Evolutionary conservation across 2,113 vertebrate genomes (phyloP).

Genomic region (Campylomormyrus tamandua): DNA sequence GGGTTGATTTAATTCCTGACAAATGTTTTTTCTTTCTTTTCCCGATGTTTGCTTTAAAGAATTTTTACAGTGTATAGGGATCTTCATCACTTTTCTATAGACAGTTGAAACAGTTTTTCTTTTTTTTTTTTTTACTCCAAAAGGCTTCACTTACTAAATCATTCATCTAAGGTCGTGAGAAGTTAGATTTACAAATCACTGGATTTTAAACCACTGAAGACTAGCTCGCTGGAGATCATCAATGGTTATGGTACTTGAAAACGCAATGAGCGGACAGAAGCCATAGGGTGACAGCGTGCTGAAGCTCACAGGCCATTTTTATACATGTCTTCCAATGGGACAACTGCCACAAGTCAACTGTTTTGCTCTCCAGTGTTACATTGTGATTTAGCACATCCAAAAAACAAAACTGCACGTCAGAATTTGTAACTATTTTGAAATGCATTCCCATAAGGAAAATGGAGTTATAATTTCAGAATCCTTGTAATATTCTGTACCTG

Average conservation of each 20-base stretch:
- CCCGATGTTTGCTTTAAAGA: not conserved
- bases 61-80: not conserved
- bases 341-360: not conserved
- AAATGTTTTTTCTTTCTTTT: not conserved
- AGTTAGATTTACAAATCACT: not conserved
- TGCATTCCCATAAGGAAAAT: not conserved
- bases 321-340: not conserved
- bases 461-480: not conserved
- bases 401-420: not conserved
- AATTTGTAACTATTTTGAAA: not conserved
- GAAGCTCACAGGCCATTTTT: not conserved
- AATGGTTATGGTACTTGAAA: not conserved
- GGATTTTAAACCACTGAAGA: not conserved
- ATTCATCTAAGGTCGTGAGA: not conserved
- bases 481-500: not conserved
- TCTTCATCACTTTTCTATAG: constrained; percentile 8
- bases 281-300: not conserved
- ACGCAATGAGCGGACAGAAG: not conserved
- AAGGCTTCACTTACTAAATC: not conserved
- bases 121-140: not conserved
- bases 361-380: not conserved
- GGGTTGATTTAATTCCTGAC: not conserved
- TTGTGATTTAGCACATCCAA: not conserved
- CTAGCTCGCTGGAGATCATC: not conserved
- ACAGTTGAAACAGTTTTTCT: not conserved